phyloP scores from a whole-genome alignment of 2,113 vertebrate species.

The Mugil cephalus region DNA sequence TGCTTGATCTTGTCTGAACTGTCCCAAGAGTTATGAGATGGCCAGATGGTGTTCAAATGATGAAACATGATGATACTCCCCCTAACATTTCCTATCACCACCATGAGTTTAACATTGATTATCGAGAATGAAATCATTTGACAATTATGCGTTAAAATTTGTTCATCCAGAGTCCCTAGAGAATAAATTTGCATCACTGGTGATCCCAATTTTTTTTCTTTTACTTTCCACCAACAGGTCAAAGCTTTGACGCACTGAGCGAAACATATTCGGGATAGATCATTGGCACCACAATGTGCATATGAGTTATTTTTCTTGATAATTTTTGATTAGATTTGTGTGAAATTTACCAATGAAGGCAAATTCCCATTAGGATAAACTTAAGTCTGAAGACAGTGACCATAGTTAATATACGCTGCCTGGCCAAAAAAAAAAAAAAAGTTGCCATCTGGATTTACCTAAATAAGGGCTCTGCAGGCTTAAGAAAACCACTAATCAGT shows the following conservation, averaged over 20 bases:
- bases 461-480: no score
- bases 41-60: no score
- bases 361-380: not conserved
- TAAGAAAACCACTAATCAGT: no score
- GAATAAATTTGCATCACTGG: not conserved
- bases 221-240: not conserved
- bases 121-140: not conserved
- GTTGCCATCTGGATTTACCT: no score
- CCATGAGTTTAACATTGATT: not conserved
- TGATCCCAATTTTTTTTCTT: no score
- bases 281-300: no score
- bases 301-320: not conserved
- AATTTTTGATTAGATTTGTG: not conserved
- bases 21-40: not conserved
- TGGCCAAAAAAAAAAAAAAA: no score
- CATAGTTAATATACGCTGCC: no score
- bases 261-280: not conserved
- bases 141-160: not conserved
- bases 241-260: not conserved
- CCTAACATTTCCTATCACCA: not conserved
- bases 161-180: not conserved
- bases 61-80: no score
- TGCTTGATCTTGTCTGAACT: not conserved
- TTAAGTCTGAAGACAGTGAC: no score
- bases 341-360: conserved; percentile 11